Percentiles rank a stretch among this genome's conserved stretches.
These are phyloP conservation scores for Bergia puertoricense DNA, from an alignment of 92 coral and sea anemone genomes.

Conservation along the genomic window DNA sequence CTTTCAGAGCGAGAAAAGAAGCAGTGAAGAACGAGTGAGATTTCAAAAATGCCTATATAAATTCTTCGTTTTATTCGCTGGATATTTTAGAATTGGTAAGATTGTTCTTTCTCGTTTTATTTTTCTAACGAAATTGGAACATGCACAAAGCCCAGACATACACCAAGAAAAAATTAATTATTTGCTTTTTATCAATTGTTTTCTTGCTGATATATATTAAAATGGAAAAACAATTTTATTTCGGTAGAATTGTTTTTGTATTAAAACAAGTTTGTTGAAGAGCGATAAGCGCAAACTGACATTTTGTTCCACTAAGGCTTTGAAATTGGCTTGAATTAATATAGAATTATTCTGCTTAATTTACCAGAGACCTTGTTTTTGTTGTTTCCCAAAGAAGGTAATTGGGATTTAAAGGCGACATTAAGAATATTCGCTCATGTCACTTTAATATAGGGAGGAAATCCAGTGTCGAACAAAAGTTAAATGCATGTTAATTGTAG, in stretches of 20 bases:
- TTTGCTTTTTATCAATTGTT: neutral
- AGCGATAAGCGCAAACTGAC: neutral
- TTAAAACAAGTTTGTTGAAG: neutral
- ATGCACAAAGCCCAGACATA: neutral
- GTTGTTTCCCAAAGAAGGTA: neutral
- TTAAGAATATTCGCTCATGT: conserved; percentile 10
- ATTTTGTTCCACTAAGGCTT: neutral
- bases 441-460: neutral
- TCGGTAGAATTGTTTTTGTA: neutral
- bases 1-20: neutral
- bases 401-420: conserved; percentile 7
- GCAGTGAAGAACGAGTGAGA: neutral
- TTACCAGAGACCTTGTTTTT: neutral
- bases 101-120: neutral
- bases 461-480: neutral
- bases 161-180: too few species aligned
- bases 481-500: neutral
- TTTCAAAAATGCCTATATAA: neutral
- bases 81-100: neutral
- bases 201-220: neutral
- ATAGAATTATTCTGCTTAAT: neutral
- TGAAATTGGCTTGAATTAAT: conserved; percentile 8
- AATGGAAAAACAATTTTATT: neutral
- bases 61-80: neutral
- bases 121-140: neutral